Base-by-base conservation (phyloP, 2,797 vertebrate genomes). In the Acropternis orthonyx region DNA sequence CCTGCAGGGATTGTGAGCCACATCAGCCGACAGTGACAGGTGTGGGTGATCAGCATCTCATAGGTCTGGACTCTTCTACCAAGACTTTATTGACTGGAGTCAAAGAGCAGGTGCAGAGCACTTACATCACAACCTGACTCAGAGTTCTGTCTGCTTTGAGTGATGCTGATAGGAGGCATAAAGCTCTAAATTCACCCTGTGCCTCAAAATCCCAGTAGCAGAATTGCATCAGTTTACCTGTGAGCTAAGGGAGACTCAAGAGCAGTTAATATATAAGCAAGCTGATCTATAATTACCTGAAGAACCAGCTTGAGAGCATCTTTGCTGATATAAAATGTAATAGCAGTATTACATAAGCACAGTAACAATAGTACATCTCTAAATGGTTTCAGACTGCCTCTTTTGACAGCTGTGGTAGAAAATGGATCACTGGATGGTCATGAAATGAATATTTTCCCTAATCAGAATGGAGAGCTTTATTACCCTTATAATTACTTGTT, bases 401-500 rank as follows among this genome's bases (percentile, higher is more conserved):
- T 83, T 89, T 88, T 96, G 93, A 97, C 96, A 97, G 95, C 86
- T 87, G 67, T 91, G 88, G 85, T 94, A 75, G 94, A 93, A 95
- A 96, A 97, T 95, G 87, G 95, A 97, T 97, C 93, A 91, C 87
- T 94, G 81, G 71, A 94, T 90, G 82, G 79, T 84, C 87, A 77
- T 85, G 84, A 97, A 97, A 97, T 95, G 58, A 94, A 91, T 95
- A 95, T 95, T 95, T 97, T 94, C 56, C 79, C 88, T 97, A 97
- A 97, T 94, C 84, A 97, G 91, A 97, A 96, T 37, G 77, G 93
- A 96, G 91, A 95, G 94, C 71, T 96, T 97, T 97, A 97, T 97
- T 96, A 96, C 94, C 94, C 95, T 96, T 95, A 93, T 97, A 97
- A 98, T 97, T 97, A 97, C 94, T 96, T 97, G 93, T 96, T 97